Evolutionary conservation across 2,888 invertebrate genomes (phyloP).

Genomic region (Chorisops tibialis): DNA sequence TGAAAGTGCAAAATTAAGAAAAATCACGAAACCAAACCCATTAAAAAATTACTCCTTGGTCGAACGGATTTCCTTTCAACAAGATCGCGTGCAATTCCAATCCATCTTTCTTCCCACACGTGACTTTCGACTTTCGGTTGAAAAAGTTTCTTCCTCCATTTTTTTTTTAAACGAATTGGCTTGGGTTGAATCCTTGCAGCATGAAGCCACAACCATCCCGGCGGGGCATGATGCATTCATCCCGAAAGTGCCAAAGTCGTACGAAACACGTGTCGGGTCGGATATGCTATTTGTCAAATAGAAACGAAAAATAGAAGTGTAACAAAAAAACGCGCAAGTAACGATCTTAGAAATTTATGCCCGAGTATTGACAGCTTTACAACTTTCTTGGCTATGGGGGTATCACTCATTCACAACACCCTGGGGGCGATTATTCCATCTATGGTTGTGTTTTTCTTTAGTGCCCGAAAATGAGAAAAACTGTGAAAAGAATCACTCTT

Average conservation of each 20-base stretch:
- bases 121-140: constrained; percentile 2
- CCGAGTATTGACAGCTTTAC: constrained; percentile 31
- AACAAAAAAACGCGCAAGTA: too few species aligned
- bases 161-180: too few species aligned
- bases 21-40: too few species aligned
- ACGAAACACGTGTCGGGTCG: constrained; percentile 20
- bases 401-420: constrained; percentile 12
- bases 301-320: neutral
- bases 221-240: constrained; percentile 9
- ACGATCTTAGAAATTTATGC: constrained; percentile 9
- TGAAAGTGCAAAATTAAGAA: too few species aligned
- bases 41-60: constrained; percentile 13
- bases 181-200: too few species aligned
- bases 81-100: constrained; percentile 19
- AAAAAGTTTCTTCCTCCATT: too few species aligned
- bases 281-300: constrained; percentile 25
- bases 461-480: too few species aligned
- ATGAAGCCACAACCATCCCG: neutral
- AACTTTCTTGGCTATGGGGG: constrained; percentile 25
- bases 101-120: constrained; percentile 22
- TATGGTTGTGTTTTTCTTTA: constrained; percentile 14
- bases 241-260: constrained; percentile 5
- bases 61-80: constrained; percentile 13
- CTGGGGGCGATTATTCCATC: constrained; percentile 20
- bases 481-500: constrained; percentile 9